Percentiles rank a stretch among this genome's conserved stretches.
Evolutionary conservation across 2,888 invertebrate genomes (phyloP).

Genomic region (Sinopyrophorus schimmeli): DNA sequence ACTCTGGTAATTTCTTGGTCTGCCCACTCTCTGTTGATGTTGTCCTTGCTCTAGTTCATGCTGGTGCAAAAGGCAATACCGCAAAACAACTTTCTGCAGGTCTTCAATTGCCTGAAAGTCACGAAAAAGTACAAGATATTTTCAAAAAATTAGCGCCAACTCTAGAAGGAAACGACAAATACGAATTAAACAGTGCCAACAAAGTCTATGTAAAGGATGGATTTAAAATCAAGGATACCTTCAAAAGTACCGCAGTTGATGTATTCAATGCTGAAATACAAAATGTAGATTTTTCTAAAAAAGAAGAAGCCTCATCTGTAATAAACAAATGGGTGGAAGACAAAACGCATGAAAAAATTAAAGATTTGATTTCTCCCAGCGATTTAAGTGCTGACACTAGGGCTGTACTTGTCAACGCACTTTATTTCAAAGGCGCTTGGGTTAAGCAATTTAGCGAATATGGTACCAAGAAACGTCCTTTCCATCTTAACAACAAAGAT

Average conservation of each 20-base stretch:
- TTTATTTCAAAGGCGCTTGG: constrained; percentile 50
- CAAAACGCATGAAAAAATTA: constrained; percentile 47
- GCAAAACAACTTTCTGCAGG: constrained; percentile 38
- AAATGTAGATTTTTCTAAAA: constrained; percentile 40
- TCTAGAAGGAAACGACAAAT: constrained; percentile 34
- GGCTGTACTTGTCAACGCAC: constrained; percentile 48
- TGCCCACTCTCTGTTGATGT: constrained; percentile 49
- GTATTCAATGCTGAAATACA: constrained; percentile 66
- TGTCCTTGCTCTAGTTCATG: constrained; percentile 44
- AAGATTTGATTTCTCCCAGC: constrained; percentile 41
- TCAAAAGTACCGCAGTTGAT: constrained; percentile 61
- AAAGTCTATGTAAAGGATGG: constrained; percentile 66
- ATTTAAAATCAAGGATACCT: constrained; percentile 60
- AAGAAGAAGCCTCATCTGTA: constrained; percentile 33
- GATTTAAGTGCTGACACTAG: constrained; percentile 37
- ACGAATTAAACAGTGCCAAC: constrained; percentile 45
- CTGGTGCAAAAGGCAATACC: constrained; percentile 47
- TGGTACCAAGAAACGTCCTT: constrained; percentile 37
- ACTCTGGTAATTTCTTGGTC: constrained; percentile 42
- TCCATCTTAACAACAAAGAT: constrained; percentile 36
- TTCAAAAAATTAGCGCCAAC: constrained; percentile 33
- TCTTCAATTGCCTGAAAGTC: constrained; percentile 33
- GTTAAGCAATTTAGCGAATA: constrained; percentile 28
- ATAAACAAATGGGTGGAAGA: constrained; percentile 51
- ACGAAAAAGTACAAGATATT: constrained; percentile 16